A percentile compares a stretch with the other conserved stretches of the same genome.
Conservation (phyloP, 2,113 vertebrate genomes). For the Mastomys natalensis region DNA sequence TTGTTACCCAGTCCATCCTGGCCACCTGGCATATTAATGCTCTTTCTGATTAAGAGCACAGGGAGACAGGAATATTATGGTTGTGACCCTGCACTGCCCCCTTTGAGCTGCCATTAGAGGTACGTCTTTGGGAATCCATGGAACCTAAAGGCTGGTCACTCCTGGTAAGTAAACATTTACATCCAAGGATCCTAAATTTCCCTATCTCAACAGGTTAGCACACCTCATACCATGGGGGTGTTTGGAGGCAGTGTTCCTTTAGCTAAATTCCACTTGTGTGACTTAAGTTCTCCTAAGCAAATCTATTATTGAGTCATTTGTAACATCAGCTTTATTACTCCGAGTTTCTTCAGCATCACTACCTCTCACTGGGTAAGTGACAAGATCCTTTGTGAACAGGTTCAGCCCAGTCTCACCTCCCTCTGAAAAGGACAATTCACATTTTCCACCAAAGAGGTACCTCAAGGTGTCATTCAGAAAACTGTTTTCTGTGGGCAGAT, state of each 20-base stretch:
- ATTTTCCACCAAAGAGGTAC: conserved; percentile 60
- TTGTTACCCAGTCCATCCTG: not conserved
- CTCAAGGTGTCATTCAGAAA: conserved; percentile 47
- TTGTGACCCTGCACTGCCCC: not conserved
- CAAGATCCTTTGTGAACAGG: not conserved
- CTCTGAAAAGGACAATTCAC: conserved; percentile 46
- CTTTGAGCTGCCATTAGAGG: not conserved
- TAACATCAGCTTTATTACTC: not conserved
- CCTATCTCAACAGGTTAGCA: not conserved
- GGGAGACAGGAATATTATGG: not conserved
- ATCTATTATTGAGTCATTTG: not conserved
- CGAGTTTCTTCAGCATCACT: not conserved
- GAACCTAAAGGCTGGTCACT: not conserved
- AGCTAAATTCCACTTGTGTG: not conserved
- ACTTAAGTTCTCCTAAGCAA: not conserved
- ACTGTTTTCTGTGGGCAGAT: conserved; percentile 59
- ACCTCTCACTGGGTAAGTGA: not conserved
- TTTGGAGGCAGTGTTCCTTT: not conserved
- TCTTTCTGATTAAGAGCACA: not conserved
- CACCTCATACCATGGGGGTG: not conserved
- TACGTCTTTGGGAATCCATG: not conserved
- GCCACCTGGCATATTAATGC: not conserved
- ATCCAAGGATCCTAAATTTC: not conserved
- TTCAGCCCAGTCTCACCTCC: conserved; percentile 8
- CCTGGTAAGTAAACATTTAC: not conserved